A percentile compares a stretch with the other conserved stretches of the same genome.
Conservation (phyloP, 2,113 vertebrate species). For the Naja naja region DNA sequence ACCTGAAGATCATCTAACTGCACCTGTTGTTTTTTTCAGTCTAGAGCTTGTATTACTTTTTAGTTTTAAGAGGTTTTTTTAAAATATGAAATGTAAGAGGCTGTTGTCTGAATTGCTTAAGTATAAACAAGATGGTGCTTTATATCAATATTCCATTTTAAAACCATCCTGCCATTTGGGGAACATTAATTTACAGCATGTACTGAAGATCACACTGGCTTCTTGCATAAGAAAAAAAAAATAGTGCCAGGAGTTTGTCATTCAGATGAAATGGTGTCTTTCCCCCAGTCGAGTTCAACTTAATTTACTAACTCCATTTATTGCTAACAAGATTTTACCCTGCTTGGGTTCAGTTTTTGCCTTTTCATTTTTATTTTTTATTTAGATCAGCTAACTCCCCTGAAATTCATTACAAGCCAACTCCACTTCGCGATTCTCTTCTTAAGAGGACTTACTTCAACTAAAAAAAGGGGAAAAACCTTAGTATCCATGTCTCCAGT, state of each 20-base stretch:
- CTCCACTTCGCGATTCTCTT: background rate
- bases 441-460: background rate
- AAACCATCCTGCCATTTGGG: background rate
- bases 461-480: background rate
- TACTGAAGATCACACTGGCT: background rate
- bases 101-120: background rate
- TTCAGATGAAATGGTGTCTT: background rate
- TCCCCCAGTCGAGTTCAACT: background rate
- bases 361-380: background rate
- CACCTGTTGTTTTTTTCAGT: background rate
- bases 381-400: background rate
- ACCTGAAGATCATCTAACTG: background rate
- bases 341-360: background rate
- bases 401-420: background rate
- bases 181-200: background rate
- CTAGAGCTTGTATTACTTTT: background rate
- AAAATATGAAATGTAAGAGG: background rate
- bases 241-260: background rate
- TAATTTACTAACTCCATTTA: background rate
- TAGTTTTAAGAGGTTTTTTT: background rate
- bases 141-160: background rate
- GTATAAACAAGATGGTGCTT: background rate
- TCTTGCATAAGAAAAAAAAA: background rate
- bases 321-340: background rate
- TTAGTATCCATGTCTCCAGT: background rate